These are phyloP conservation scores for Sebastes diploproa DNA, from an alignment of 2,797 vertebrate genomes.

Conservation along the genomic window DNA sequence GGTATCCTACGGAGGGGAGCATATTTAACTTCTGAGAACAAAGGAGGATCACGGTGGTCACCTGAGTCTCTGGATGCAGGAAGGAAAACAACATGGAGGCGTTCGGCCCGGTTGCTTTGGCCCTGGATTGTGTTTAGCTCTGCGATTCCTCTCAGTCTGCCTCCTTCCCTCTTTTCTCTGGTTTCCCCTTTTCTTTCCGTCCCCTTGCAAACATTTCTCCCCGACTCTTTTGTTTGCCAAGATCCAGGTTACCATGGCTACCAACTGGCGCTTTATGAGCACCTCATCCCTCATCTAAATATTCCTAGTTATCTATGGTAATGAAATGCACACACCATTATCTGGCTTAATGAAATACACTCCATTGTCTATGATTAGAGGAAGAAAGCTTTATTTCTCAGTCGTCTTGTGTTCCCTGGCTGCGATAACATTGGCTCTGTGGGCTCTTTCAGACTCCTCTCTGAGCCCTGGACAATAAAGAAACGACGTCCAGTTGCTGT, in stretches of 20 bases:
- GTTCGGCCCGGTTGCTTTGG: constrained; percentile 26
- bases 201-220: constrained; percentile 66
- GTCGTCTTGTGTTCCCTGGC: constrained; percentile 27
- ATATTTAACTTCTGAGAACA: constrained; percentile 58
- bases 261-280: constrained; percentile 73
- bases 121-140: constrained; percentile 21
- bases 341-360: constrained; percentile 79
- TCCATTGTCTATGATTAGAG: constrained; percentile 76
- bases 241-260: constrained; percentile 76
- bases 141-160: constrained; percentile 29
- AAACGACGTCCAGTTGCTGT: constrained; percentile 53
- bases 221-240: constrained; percentile 77
- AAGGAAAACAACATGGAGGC: constrained; percentile 32
- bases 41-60: constrained; percentile 54
- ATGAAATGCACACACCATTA: constrained; percentile 83
- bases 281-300: constrained; percentile 82
- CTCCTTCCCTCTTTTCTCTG: constrained; percentile 17
- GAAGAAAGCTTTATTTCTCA: constrained; percentile 57
- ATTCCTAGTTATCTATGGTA: constrained; percentile 81
- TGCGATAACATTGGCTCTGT: constrained; percentile 33
- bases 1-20: constrained; percentile 32
- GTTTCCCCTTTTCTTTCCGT: constrained; percentile 41
- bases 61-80: constrained; percentile 47
- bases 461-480: constrained; percentile 42
- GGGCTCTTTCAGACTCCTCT: constrained; percentile 32